A percentile compares a stretch with the other conserved stretches of the same genome.
Conservation (phyloP, 2,113 vertebrate genomes). For the Microcebus griseorufus region DNA sequence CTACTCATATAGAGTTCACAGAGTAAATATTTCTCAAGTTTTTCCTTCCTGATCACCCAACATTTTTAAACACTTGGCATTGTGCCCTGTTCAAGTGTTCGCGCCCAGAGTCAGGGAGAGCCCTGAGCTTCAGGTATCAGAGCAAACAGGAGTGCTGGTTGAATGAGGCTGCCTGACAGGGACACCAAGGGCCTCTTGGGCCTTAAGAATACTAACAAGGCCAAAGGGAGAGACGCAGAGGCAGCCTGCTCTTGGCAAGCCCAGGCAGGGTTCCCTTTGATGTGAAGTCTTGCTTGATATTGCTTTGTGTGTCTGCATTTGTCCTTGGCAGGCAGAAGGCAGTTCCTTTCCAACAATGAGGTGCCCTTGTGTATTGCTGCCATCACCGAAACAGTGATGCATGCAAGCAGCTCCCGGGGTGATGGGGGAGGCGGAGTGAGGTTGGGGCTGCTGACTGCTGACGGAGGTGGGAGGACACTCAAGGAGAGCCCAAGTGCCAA, state of each 20-base stretch:
- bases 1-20: neutral
- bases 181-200: neutral
- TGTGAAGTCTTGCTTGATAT: conserved; percentile 63
- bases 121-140: conserved; percentile 12
- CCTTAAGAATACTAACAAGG: neutral
- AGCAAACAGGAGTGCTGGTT: neutral
- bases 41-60: neutral
- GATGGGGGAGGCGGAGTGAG: neutral
- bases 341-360: conserved; percentile 62
- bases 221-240: conserved; percentile 54
- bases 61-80: conserved; percentile 11
- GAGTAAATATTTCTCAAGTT: conserved; percentile 20
- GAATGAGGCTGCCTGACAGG: neutral
- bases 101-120: neutral
- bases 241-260: conserved; percentile 67
- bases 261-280: conserved; percentile 62
- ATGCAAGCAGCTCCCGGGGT: neutral
- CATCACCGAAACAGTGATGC: conserved; percentile 31
- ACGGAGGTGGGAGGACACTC: neutral
- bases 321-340: conserved; percentile 67
- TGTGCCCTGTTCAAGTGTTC: neutral
- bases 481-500: neutral
- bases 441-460: neutral
- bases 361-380: conserved; percentile 67
- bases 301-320: conserved; percentile 61